These are phyloP conservation scores for Watsonalla binaria DNA, from an alignment of 2,888 invertebrate genomes.

Conservation along the genomic window DNA sequence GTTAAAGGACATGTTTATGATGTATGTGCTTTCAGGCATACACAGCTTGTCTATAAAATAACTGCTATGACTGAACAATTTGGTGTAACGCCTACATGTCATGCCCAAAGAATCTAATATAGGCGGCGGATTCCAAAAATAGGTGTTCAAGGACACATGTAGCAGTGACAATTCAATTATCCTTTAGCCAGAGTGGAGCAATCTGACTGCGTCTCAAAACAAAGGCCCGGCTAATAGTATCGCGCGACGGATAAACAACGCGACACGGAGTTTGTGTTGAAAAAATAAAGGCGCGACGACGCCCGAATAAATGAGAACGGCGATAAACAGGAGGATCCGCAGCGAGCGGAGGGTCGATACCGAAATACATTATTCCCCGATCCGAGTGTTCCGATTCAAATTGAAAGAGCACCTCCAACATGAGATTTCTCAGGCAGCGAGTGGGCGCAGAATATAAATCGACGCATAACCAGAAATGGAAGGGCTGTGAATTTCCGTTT, in stretches of 20 bases:
- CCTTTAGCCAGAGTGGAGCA: constrained; percentile 55
- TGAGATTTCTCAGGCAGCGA: constrained; percentile 78
- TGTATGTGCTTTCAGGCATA: too few species aligned
- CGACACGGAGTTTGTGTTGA: constrained; percentile 68
- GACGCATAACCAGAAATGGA: constrained; percentile 76
- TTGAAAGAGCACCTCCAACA: constrained; percentile 79
- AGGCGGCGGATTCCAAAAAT: constrained; percentile 20
- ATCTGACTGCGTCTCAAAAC: constrained; percentile 68
- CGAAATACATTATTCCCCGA: constrained; percentile 79
- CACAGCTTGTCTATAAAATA: too few species aligned
- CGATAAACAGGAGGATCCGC: constrained; percentile 78
- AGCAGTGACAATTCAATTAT: constrained; percentile 66
- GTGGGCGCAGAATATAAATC: constrained; percentile 79
- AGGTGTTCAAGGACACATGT: constrained; percentile 27
- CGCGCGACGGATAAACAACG: constrained; percentile 66
- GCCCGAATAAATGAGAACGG: constrained; percentile 76
- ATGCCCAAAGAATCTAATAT: constrained; percentile 7
- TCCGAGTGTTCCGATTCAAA: constrained; percentile 79
- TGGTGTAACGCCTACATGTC: constrained; percentile 1
- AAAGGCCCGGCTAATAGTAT: constrained; percentile 70
- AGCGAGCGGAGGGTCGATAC: constrained; percentile 74
- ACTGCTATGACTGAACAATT: too few species aligned
- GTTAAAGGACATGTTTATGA: too few species aligned
- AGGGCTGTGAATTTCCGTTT: constrained; percentile 72
- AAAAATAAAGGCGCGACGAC: constrained; percentile 77